A percentile compares a stretch with the other conserved stretches of the same genome.
Conservation (phyloP, 2,888 invertebrate species). For the Fragum sueziense region DNA sequence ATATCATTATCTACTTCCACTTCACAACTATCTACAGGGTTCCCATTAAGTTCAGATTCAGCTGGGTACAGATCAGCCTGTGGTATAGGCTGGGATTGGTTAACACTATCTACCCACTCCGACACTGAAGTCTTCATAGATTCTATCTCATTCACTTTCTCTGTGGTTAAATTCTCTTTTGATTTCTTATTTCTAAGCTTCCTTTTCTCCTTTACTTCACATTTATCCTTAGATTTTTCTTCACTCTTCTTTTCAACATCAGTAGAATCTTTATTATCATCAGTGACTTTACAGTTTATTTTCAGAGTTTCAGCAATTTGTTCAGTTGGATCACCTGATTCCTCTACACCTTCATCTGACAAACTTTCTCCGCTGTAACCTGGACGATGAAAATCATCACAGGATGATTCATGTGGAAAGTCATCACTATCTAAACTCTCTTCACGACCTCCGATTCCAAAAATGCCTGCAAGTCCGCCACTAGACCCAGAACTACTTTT, state of each 20-base stretch:
- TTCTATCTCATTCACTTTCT: conserved; percentile 59
- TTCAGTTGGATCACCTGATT: conserved; percentile 23
- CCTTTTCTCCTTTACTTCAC: conserved; percentile 31
- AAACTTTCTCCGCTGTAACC: conserved; percentile 59
- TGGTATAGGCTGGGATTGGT: conserved; percentile 41
- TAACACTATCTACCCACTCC: conserved; percentile 59
- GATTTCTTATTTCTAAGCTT: conserved; percentile 43
- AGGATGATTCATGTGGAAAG: conserved; percentile 57
- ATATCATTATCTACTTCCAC: background rate
- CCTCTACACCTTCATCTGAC: conserved; percentile 52
- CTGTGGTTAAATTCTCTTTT: conserved; percentile 57
- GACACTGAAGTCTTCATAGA: conserved; percentile 59
- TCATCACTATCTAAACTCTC: conserved; percentile 76
- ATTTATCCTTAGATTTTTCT: background rate
- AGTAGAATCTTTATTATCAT: background rate
- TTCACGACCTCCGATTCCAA: conserved; percentile 73
- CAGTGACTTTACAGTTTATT: conserved; percentile 23
- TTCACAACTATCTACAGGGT: background rate
- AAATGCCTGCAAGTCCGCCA: conserved; percentile 78
- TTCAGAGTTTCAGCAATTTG: conserved; percentile 39
- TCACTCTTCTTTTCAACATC: background rate
- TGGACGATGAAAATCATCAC: conserved; percentile 59
- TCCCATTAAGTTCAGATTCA: background rate
- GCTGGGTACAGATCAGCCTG: conserved; percentile 33
- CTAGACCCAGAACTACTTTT: conserved; percentile 80